Percentiles rank a stretch among this genome's conserved stretches.
Conservation (phyloP, 2,113 vertebrate genomes). For the Equus quagga region DNA sequence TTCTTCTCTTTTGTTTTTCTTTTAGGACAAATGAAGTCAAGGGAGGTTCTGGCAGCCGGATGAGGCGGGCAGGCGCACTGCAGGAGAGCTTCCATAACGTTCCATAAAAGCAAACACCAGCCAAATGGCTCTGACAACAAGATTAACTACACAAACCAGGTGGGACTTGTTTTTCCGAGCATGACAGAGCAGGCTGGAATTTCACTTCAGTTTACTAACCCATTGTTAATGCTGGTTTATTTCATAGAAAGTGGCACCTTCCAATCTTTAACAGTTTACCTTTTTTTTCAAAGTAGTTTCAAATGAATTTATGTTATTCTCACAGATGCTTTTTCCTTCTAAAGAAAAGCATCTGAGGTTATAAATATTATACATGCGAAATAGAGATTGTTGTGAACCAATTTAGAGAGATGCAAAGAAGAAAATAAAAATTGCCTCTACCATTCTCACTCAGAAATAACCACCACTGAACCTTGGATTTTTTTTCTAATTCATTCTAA, state of each 20-base stretch:
- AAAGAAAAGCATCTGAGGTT: no score
- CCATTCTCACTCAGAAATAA: neutral
- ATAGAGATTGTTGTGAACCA: neutral
- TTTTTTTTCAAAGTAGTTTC: neutral
- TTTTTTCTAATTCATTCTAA: neutral
- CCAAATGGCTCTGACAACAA: no score
- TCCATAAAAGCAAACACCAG: neutral
- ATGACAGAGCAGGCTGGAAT: neutral
- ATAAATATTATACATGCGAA: neutral
- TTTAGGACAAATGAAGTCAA: neutral
- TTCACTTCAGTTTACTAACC: neutral
- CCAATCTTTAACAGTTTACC: neutral
- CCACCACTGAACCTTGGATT: neutral
- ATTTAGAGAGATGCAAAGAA: neutral
- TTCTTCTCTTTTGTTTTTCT: neutral
- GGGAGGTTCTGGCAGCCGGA: neutral
- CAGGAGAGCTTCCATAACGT: neutral
- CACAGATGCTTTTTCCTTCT: neutral
- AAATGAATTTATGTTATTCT: neutral
- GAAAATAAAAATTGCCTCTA: slow-evolving; percentile 4
- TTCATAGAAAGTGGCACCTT: neutral
- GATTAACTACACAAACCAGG: neutral
- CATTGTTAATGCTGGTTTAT: neutral
- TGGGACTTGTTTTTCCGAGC: neutral
- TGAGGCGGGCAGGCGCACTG: rapidly evolving